Base-by-base conservation (phyloP, 2,888 invertebrate species). In the Reticulitermes lucifugus region DNA sequence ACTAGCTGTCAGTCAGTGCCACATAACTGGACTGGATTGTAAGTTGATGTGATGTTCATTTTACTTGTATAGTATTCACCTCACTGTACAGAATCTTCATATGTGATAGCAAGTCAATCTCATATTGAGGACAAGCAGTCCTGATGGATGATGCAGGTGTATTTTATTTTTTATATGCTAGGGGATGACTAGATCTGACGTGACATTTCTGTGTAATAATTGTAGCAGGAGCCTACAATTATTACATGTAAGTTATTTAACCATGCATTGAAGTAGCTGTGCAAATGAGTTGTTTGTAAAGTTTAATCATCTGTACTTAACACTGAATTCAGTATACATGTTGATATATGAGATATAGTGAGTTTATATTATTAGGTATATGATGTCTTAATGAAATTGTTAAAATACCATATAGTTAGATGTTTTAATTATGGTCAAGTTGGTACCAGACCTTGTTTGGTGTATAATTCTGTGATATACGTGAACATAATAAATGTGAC, bases 381-480 rank as follows among this genome's bases (percentile, higher is more conserved):
- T 65, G 65, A 65, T 65, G n/a, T 65, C 4, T 65, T 65, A 65
- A 65, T 65, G 7, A 65, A 65, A 65, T 10, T 65, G 65, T 65
- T 65, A 65, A 65, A 25, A 2, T 65, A 65, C n/a, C 65, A 65
- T 65, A 65, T 65, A 65, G n/a, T 65, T 65, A 25, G n/a, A 65
- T 65, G 65, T 65, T 65, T 65, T 65, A 65, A 25, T 65, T 65
- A 65, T 65, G 25, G 65, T 65, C 5, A 25, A 65, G 65, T 65
- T 65, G 25, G 65, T 65, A 65, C 65, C 65, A 65, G 65, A 65
- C 25, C 65, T 65, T 65, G 65, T 65, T 35, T 65, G 65, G 65
- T 65, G 65, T 65, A 65, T 65, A 25, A 65, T 65, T 65, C 65
- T 65, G 65, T 65, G 65, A 65, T 65, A 65, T 65, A 65, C 65